Base-by-base conservation (phyloP, 1,140 invertebrate species). In the Zaprionus ghesquierei region DNA sequence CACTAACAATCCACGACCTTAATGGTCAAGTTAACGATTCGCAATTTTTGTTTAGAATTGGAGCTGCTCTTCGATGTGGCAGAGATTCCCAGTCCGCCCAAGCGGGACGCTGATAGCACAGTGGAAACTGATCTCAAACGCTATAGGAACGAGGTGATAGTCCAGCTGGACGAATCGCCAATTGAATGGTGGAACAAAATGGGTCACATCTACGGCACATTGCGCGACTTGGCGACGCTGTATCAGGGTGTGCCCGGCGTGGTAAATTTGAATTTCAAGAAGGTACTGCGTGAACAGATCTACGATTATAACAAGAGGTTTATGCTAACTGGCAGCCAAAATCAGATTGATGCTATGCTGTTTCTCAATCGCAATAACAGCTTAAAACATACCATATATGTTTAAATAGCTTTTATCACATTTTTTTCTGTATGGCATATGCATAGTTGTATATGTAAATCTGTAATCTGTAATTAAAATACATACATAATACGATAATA, bases 161-260 rank as follows among this genome's bases (percentile, higher is more conserved):
- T 84, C 1, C 79, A 85, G 41, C 49, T 91, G 6, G 90, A 91
- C 54, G 90, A 91, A 38, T 91, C 90, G 2, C 90, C 90, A 5
- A 79, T 86, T 46, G 68, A 78, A 13, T 91, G 90, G 90, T 91
- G 90, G 90, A 60, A 65, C 15, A 78, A 86, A 44, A 82, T 91
- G 78, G 87, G 90, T 1, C 78, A 90, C 54, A 76, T 90, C 23
- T 91, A 91, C 69, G 75, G 81, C n/a, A 82, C 84, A 9, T 61
- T 91, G 20, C 79, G 89, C 6, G 84, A 90, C 23, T 58, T 91
- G 62, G 78, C 90, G 9, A 68, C 62, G 2, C 58, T 84, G 0
- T 91, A 91, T 56, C 90, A 91, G 53, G 87, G 90, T 23, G 84
- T 91, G 9, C 90, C 90, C 15, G 89, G 90, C n/a, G 84, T 91